A percentile compares a stretch with the other conserved stretches of the same genome.
Evolutionary conservation across 2,113 vertebrate genomes (phyloP).

Genomic region (Brachyhypopomus gauderio): DNA sequence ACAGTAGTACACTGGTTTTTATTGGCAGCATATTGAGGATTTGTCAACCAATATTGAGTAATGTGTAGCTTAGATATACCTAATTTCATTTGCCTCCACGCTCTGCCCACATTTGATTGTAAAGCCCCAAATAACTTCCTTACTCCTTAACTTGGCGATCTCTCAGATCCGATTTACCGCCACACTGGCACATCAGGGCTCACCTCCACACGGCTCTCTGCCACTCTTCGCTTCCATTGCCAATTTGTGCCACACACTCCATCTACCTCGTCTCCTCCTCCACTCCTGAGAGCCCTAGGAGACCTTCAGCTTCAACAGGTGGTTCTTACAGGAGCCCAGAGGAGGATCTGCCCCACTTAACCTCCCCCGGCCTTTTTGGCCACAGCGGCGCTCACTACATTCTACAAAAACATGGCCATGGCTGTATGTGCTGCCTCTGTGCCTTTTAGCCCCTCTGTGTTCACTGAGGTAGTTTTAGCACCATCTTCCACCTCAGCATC

Average conservation of each 20-base stretch:
- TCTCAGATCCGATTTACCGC: background rate
- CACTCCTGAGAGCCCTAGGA: background rate
- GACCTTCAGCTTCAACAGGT: background rate
- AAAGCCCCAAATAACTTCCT: slow-evolving; percentile 32
- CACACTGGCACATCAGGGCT: background rate
- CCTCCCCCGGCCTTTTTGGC: background rate
- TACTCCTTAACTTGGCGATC: background rate
- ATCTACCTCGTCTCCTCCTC: background rate
- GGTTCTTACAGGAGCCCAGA: background rate
- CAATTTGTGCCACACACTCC: background rate
- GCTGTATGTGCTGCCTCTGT: background rate
- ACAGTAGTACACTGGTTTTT: background rate
- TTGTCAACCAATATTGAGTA: slow-evolving; percentile 19
- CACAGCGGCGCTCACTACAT: background rate
- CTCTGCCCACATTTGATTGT: slow-evolving; percentile 11
- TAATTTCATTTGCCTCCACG: slow-evolving; percentile 3
- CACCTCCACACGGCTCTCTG: background rate
- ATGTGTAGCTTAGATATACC: background rate
- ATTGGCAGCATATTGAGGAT: background rate
- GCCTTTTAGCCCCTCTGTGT: background rate
- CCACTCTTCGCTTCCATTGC: background rate
- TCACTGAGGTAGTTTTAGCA: background rate
- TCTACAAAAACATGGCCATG: slow-evolving; percentile 13
- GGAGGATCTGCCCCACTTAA: background rate
- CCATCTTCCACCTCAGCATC: slow-evolving; percentile 3